Base-by-base conservation (phyloP, 2,888 invertebrate species). In the Drosophila tanythrix region DNA sequence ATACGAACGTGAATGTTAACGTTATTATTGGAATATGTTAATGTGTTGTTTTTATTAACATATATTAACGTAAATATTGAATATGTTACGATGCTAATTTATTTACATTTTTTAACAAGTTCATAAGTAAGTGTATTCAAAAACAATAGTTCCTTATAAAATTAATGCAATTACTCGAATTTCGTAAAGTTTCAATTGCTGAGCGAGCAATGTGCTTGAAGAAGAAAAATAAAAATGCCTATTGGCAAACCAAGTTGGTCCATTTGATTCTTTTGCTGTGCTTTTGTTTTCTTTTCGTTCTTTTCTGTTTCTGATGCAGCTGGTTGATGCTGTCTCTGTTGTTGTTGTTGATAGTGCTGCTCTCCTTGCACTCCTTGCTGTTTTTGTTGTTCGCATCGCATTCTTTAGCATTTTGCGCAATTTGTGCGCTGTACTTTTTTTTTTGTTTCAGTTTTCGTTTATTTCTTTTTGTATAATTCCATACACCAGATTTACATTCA, bases 201-300 rank as follows among this genome's bases (percentile, higher is more conserved):
- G 7, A 31, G 38, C 29, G 7, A n/a, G 56, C 56, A 40, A 29
- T 21, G 57, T 31, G 29, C 27, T 38, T n/a, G 11, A 36, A 25
- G 43, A 38, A 61, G 18, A 52, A 59, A 46, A 70, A 81, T 73
- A 50, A 62, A 46, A 70, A 79, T 75, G 75, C 89, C 76, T 72
- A 89, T 83, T 89, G 79, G 88, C 46, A 87, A 62, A 73, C 75
- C 82, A 80, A 89, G 88, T 85, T 85, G 89, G 88, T 89, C 88
- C 89, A 82, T 89, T 89, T 82, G 76, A 76, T 76, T 81, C 61
- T 81, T 78, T 75, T 67, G 74, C 75, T 62, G 53, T 74, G 80
- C 80, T 80, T 84, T 74, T 82, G 74, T 71, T 76, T 79, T 73
- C 64, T 69, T 76, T 79, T 70, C 62, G 59, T 71, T 79, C 61